These are phyloP conservation scores for Colletes latitarsis DNA, from an alignment of 1,140 invertebrate species.

Conservation along the genomic window DNA sequence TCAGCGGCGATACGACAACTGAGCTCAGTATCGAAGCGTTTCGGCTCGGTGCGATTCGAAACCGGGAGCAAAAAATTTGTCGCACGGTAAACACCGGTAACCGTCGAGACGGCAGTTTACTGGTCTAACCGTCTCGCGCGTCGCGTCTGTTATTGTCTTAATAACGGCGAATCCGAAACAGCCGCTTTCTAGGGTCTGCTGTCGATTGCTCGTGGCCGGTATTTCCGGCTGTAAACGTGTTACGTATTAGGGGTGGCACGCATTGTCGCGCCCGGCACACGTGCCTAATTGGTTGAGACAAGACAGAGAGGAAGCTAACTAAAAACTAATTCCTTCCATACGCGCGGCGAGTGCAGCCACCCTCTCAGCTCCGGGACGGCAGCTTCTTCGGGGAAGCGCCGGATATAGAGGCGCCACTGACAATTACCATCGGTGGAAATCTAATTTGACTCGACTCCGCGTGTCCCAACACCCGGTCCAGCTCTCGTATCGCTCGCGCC, in stretches of 20 bases:
- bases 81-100: too few relatives aligned
- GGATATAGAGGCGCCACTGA: slow-evolving; percentile 81
- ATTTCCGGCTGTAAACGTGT: slow-evolving; percentile 70
- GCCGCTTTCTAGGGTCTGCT: not conserved
- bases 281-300: slow-evolving; percentile 78
- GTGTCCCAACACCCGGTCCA: slow-evolving; percentile 58
- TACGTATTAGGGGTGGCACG: slow-evolving; percentile 70
- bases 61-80: too few relatives aligned
- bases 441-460: slow-evolving; percentile 75
- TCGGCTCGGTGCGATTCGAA: too few relatives aligned
- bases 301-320: slow-evolving; percentile 68
- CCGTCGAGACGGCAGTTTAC: too few relatives aligned
- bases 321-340: slow-evolving; percentile 81
- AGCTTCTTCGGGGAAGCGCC: slow-evolving; percentile 78
- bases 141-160: too few relatives aligned
- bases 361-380: slow-evolving; percentile 42
- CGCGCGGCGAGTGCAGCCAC: slow-evolving; percentile 52
- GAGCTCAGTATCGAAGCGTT: too few relatives aligned
- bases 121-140: too few relatives aligned
- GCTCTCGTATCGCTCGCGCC: slow-evolving; percentile 34
- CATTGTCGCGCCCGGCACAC: slow-evolving; percentile 75
- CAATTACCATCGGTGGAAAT: slow-evolving; percentile 77
- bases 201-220: slow-evolving; percentile 45
- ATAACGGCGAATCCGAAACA: too few relatives aligned
- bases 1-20: too few relatives aligned